Conservation (phyloP, 2,797 vertebrate species). For the Tragopan temminckii region DNA sequence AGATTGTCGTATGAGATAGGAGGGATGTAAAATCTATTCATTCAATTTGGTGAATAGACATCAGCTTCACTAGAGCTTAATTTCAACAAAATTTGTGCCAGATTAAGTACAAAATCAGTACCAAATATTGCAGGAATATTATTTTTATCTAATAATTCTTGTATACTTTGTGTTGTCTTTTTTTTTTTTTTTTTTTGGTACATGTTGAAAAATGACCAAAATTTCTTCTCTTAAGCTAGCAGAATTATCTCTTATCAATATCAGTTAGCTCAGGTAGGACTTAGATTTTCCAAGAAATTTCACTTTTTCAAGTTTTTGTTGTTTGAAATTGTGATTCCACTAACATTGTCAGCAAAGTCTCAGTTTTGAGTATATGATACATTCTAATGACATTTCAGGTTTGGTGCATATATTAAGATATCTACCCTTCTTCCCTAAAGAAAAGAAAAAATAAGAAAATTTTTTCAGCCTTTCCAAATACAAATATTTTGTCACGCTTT, state of each 20-base stretch:
- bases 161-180: background rate
- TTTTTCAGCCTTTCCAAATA: background rate
- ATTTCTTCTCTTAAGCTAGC: background rate
- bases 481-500: background rate
- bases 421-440: background rate
- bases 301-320: background rate
- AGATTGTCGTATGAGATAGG: background rate
- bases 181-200: background rate
- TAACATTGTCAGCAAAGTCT: background rate
- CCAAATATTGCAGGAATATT: background rate
- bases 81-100: background rate
- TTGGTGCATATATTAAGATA: background rate
- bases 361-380: background rate
- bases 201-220: background rate
- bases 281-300: background rate
- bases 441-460: background rate
- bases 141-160: background rate
- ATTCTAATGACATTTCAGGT: background rate
- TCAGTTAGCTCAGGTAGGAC: background rate
- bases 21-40: background rate
- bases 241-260: background rate
- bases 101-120: background rate
- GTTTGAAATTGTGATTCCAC: background rate
- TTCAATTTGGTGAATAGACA: background rate
- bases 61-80: background rate